phyloP scores from a whole-genome alignment of 92 coral and sea anemone species.

The Metridium senile region DNA sequence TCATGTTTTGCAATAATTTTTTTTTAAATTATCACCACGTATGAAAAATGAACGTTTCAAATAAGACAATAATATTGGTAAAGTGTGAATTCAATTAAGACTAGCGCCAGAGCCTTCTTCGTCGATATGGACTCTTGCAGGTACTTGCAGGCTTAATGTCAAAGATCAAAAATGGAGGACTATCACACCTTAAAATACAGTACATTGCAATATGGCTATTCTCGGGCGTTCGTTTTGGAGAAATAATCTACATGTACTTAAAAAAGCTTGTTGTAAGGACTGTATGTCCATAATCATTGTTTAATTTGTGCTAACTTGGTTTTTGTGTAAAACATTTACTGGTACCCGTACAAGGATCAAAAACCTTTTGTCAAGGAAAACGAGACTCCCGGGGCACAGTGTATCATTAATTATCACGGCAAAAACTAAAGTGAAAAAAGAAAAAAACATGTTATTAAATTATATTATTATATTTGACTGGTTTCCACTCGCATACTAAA shows the following conservation, averaged over 20 bases:
- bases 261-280: background rate
- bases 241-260: too few relatives aligned
- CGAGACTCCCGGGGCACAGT: background rate
- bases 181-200: too few relatives aligned
- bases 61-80: background rate
- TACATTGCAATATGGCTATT: too few relatives aligned
- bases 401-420: too few relatives aligned
- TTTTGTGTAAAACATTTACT: background rate
- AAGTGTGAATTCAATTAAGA: background rate
- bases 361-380: background rate
- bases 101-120: background rate
- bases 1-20: background rate
- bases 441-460: too few relatives aligned
- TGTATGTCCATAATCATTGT: background rate
- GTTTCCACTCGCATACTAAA: too few relatives aligned
- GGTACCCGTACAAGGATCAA: slow-evolving; percentile 22
- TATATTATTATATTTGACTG: background rate
- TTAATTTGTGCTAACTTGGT: background rate
- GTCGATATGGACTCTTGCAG: too few relatives aligned
- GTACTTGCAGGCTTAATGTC: too few relatives aligned
- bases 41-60: background rate
- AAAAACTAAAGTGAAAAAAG: too few relatives aligned
- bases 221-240: too few relatives aligned
- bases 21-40: background rate
- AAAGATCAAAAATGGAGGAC: too few relatives aligned